Evolutionary conservation across 2,113 vertebrate genomes (phyloP).

Genomic region (Salminus brasiliensis): DNA sequence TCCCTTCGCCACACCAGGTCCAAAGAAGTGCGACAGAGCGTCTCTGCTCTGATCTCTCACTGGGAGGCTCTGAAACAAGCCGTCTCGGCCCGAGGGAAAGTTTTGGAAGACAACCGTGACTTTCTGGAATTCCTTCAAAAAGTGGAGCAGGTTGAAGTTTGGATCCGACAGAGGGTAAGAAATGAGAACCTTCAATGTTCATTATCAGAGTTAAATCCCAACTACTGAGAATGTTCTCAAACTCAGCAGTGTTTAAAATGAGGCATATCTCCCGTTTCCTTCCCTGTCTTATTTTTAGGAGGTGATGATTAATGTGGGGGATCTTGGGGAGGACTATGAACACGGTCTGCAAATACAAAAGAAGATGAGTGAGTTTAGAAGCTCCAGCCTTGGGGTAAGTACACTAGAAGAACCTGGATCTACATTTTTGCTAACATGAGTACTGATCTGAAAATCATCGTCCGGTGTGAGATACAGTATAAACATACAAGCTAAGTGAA

Average conservation of each 20-base stretch:
- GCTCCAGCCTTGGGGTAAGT: conserved; percentile 77
- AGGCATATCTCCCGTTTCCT: neutral
- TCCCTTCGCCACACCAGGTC: conserved; percentile 69
- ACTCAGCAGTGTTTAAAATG: neutral
- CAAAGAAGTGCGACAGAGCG: conserved; percentile 70
- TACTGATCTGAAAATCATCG: no score
- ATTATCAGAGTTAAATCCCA: neutral
- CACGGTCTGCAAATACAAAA: conserved; percentile 84
- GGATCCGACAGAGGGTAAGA: conserved; percentile 87
- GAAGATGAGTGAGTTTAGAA: conserved; percentile 79
- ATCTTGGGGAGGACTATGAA: conserved; percentile 86
- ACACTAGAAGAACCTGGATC: neutral
- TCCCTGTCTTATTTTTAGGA: conserved; percentile 72
- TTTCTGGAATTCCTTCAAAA: conserved; percentile 89
- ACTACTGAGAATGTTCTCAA: neutral
- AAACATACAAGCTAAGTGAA: no score
- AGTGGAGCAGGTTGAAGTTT: conserved; percentile 86
- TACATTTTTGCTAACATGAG: neutral
- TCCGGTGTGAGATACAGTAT: no score
- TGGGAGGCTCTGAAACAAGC: conserved; percentile 83
- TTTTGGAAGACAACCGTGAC: conserved; percentile 81
- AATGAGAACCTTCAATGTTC: neutral
- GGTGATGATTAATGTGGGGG: conserved; percentile 82
- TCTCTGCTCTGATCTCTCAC: conserved; percentile 67
- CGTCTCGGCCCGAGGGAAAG: conserved; percentile 74